Percentiles rank a stretch among this genome's conserved stretches.
These are phyloP conservation scores for Arizona elegans DNA, from an alignment of 2,113 vertebrate species.

Conservation along the genomic window DNA sequence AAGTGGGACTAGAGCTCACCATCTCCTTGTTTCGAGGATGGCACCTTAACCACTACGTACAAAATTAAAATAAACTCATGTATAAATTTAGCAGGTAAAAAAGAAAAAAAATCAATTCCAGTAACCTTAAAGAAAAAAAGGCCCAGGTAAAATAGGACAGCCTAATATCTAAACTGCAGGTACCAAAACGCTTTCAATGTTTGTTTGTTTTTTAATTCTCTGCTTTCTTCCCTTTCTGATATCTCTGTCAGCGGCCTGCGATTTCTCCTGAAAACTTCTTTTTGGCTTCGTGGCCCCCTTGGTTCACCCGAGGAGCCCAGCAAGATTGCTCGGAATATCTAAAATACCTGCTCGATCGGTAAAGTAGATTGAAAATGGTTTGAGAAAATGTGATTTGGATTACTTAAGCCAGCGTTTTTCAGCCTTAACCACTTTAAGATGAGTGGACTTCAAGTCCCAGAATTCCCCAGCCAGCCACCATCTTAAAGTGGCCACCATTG, in stretches of 20 bases:
- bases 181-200: not conserved
- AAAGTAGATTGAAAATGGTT: conserved; percentile 5
- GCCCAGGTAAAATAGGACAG: not conserved
- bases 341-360: conserved; percentile 81
- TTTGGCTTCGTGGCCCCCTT: conserved; percentile 80
- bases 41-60: not conserved
- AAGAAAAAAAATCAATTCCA: not conserved
- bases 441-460: not conserved
- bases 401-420: not conserved
- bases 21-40: not conserved
- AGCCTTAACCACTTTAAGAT: not conserved
- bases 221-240: not conserved
- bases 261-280: conserved; percentile 79
- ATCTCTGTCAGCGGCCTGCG: conserved; percentile 70
- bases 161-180: not conserved
- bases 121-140: not conserved
- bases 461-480: not conserved
- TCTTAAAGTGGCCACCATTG: not conserved
- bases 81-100: not conserved
- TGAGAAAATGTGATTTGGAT: not conserved
- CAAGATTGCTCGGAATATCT: conserved; percentile 84
- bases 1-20: not conserved
- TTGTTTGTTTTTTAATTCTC: not conserved
- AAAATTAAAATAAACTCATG: not conserved
- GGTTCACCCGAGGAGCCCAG: conserved; percentile 80